A percentile compares a stretch with the other conserved stretches of the same genome.
These are phyloP conservation scores for Acipenser transmontanus DNA, from an alignment of 2,797 vertebrate genomes.

Conservation along the genomic window DNA sequence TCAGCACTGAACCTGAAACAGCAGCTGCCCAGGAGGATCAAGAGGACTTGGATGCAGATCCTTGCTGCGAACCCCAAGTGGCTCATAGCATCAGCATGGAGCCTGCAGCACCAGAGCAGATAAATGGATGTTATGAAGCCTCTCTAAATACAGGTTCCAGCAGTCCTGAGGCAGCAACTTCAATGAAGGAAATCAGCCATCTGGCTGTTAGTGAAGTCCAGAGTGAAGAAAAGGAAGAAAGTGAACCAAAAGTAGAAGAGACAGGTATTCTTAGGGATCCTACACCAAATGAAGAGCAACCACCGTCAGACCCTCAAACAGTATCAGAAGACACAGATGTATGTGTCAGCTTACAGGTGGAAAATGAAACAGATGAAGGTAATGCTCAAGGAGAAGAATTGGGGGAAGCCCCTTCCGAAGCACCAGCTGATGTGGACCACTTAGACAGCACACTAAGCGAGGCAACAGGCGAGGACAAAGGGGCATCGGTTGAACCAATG, in stretches of 20 bases:
- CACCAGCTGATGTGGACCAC: slow-evolving; percentile 30
- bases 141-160: slow-evolving; percentile 20
- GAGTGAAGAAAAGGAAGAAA: slow-evolving; percentile 30
- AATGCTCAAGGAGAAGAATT: slow-evolving; percentile 30
- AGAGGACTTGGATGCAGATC: slow-evolving; percentile 40
- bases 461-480: slow-evolving; percentile 3
- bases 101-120: slow-evolving; percentile 47
- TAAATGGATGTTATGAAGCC: slow-evolving; percentile 41
- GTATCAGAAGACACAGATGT: slow-evolving; percentile 34
- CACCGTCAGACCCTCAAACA: slow-evolving; percentile 37
- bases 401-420: slow-evolving; percentile 20
- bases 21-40: slow-evolving; percentile 43
- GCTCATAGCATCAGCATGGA: slow-evolving; percentile 50
- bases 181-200: slow-evolving; percentile 37
- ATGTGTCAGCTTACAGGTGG: slow-evolving; percentile 37
- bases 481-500: background rate
- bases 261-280: slow-evolving; percentile 35
- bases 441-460: slow-evolving; percentile 28
- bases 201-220: slow-evolving; percentile 43
- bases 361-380: slow-evolving; percentile 33
- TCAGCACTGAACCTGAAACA: slow-evolving; percentile 61
- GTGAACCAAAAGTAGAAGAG: background rate
- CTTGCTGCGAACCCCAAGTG: slow-evolving; percentile 39
- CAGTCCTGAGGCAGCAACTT: slow-evolving; percentile 36
- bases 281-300: slow-evolving; percentile 32